phyloP scores from a whole-genome alignment of 2,888 invertebrate species.

The Hylaea fasciaria region DNA sequence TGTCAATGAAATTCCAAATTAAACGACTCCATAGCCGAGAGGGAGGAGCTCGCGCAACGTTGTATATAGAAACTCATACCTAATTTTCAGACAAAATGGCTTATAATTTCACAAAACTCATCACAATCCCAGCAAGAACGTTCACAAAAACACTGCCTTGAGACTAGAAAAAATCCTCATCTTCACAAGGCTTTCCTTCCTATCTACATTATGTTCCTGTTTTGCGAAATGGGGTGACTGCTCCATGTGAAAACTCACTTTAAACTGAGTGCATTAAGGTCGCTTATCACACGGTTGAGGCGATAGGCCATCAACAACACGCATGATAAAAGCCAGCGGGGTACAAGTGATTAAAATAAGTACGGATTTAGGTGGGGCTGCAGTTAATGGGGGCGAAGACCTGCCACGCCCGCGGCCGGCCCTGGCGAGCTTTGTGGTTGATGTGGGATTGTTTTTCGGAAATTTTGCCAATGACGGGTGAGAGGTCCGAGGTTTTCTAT shows the following conservation, averaged over 20 bases:
- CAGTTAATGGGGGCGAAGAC: conserved; percentile 60
- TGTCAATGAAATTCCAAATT: too few species aligned
- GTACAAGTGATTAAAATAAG: conserved; percentile 80
- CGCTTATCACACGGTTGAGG: conserved; percentile 43
- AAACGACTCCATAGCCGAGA: too few species aligned
- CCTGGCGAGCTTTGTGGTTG: conserved; percentile 49
- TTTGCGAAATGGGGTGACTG: conserved; percentile 48
- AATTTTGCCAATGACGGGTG: conserved; percentile 41
- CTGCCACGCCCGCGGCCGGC: conserved; percentile 56
- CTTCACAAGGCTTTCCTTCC: conserved; percentile 55
- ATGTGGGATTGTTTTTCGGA: conserved; percentile 44
- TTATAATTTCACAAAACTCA: conserved; percentile 30
- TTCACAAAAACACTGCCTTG: conserved; percentile 49
- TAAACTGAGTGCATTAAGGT: conserved; percentile 44
- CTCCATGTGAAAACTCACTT: conserved; percentile 46
- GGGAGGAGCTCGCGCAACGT: too few species aligned
- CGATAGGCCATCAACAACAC: conserved; percentile 63
- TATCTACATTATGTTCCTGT: conserved; percentile 57
- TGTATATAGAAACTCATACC: background rate
- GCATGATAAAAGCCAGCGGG: conserved; percentile 75
- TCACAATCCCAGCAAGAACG: conserved; percentile 27
- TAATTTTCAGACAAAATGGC: conserved; percentile 21
- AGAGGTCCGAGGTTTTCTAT: conserved; percentile 1
- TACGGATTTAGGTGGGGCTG: conserved; percentile 77
- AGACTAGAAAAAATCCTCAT: conserved; percentile 50